Conservation (phyloP, 2,797 vertebrate genomes). For the Glyptemys insculpta region DNA sequence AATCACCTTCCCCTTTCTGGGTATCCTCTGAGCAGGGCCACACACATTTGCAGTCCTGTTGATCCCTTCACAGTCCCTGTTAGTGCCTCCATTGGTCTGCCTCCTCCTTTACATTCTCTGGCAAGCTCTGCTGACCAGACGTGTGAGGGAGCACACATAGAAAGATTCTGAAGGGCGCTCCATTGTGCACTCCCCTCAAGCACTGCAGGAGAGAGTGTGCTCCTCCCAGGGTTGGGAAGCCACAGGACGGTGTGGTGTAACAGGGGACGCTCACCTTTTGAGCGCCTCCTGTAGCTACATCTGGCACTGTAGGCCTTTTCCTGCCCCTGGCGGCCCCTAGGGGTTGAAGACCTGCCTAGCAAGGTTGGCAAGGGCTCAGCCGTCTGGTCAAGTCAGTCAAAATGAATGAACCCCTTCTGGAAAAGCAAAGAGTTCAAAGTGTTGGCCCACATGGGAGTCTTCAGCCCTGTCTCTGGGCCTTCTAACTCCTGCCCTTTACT, state of each 20-base stretch:
- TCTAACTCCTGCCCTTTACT: no score
- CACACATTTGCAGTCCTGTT: background rate
- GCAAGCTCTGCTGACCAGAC: background rate
- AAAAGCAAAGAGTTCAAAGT: no score
- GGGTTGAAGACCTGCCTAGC: no score
- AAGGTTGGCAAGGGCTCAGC: background rate
- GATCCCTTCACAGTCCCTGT: background rate
- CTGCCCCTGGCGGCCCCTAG: no score
- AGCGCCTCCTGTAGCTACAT: background rate
- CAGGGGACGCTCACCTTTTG: background rate
- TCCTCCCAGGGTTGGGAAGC: background rate
- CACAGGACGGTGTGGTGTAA: background rate
- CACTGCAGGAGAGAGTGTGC: background rate
- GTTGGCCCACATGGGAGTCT: no score
- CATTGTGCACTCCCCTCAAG: background rate
- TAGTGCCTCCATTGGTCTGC: fast-evolving
- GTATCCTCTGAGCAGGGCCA: background rate
- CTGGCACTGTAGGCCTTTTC: no score
- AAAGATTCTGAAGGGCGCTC: background rate
- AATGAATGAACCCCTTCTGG: no score
- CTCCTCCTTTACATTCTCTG: background rate
- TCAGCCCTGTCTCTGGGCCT: no score
- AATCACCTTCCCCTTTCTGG: background rate
- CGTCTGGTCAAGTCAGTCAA: background rate
- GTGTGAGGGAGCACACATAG: background rate